These are phyloP conservation scores for Xylocopa sonorina DNA, from an alignment of 1,140 invertebrate genomes.

Conservation along the genomic window DNA sequence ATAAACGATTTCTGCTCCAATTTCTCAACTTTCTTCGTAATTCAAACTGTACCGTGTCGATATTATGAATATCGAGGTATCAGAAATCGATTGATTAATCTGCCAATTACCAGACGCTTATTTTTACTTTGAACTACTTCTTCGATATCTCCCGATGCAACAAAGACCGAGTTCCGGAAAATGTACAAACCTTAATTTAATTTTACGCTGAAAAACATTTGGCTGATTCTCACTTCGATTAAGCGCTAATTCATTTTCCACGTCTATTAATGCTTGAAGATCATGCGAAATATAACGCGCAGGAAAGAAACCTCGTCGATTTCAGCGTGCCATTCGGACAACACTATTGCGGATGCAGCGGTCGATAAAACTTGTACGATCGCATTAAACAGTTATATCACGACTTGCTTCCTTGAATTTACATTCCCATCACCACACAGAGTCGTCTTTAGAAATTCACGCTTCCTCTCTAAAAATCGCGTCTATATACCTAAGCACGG, in stretches of 20 bases:
- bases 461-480: no score
- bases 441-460: background rate
- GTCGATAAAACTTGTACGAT: background rate
- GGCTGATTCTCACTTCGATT: no score
- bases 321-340: background rate
- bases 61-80: background rate
- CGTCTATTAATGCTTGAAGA: no score
- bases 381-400: background rate
- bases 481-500: no score
- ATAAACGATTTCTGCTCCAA: background rate
- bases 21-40: no score
- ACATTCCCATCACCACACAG: background rate
- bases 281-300: background rate
- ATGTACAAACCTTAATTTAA: no score
- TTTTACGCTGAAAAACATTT: no score
- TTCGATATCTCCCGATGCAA: no score
- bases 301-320: background rate
- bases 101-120: background rate
- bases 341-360: background rate
- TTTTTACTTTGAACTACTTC: background rate
- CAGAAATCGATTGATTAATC: background rate
- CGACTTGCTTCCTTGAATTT: background rate
- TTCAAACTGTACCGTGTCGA: no score
- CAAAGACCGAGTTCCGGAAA: no score
- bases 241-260: no score